Percentiles rank a stretch among this genome's conserved stretches.
Evolutionary conservation across 2,113 vertebrate species (phyloP).

Genomic region (Coryphaenoides rupestris): DNA sequence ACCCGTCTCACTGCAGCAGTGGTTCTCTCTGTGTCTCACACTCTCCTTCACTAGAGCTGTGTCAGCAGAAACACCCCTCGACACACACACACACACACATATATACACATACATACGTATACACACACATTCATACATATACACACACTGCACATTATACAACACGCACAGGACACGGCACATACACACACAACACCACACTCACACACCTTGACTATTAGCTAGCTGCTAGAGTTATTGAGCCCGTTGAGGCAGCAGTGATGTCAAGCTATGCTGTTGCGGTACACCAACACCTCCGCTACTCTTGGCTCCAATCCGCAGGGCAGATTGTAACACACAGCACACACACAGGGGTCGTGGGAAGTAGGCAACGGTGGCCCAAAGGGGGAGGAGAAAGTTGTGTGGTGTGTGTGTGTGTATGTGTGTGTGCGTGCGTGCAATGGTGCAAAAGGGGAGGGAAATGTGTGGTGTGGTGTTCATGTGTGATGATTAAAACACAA

Average conservation of each 20-base stretch:
- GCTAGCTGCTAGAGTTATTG: slow-evolving; percentile 30
- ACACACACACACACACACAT: no score
- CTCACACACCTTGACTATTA: slow-evolving; percentile 34
- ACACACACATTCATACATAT: no score
- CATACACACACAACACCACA: slow-evolving; percentile 12
- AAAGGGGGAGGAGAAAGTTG: neutral
- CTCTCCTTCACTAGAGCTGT: no score
- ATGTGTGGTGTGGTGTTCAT: neutral
- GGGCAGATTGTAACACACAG: slow-evolving; percentile 9
- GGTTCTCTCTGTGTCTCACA: no score
- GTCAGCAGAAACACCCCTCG: no score
- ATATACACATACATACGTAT: no score
- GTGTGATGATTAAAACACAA: no score
- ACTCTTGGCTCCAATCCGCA: slow-evolving; percentile 16
- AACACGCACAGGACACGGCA: neutral
- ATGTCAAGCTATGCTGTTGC: slow-evolving; percentile 34
- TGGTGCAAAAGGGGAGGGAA: no score
- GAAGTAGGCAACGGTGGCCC: slow-evolving; percentile 16
- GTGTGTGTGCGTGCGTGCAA: neutral
- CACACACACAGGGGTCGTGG: slow-evolving; percentile 21
- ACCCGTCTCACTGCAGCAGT: no score
- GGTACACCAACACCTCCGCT: slow-evolving; percentile 19
- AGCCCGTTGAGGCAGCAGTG: slow-evolving; percentile 38
- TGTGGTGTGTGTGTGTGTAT: slow-evolving; percentile 2
- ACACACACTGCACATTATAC: neutral